These are phyloP conservation scores for Myrmecophaga tridactyla DNA, from an alignment of 2,113 vertebrate species.

Conservation along the genomic window DNA sequence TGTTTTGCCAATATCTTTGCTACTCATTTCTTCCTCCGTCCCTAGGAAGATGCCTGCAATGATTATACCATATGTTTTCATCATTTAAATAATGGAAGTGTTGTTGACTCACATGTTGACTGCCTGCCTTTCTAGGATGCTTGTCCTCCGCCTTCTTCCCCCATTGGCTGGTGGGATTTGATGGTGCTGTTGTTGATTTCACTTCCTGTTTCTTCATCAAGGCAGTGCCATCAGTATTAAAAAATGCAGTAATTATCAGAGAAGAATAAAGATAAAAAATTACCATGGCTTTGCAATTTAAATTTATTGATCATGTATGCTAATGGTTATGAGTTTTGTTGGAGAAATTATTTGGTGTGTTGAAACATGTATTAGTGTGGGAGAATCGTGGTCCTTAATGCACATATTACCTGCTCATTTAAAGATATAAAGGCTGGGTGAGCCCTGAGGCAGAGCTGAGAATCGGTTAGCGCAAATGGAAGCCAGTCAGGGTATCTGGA, in stretches of 20 bases:
- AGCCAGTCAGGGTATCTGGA: neutral
- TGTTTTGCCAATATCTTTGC: neutral
- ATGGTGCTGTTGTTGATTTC: neutral
- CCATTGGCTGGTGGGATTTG: neutral
- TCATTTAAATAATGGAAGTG: neutral
- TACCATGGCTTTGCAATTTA: constrained; percentile 7
- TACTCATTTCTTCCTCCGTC: neutral
- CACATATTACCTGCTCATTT: neutral
- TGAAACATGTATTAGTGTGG: neutral
- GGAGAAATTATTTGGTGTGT: constrained; percentile 42
- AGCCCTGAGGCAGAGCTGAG: neutral
- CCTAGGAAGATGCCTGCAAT: neutral
- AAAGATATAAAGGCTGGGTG: neutral
- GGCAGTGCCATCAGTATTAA: constrained; percentile 2
- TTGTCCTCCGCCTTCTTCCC: neutral
- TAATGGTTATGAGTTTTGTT: constrained; percentile 24
- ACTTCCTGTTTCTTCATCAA: constrained; percentile 1
- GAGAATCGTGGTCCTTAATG: neutral
- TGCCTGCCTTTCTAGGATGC: neutral
- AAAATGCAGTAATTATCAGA: constrained; percentile 48
- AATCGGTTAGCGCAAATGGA: neutral
- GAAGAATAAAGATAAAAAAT: constrained; percentile 47
- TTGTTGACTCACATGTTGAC: neutral
- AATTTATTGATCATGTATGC: constrained; percentile 29
- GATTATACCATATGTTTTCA: neutral